A percentile compares a stretch with the other conserved stretches of the same genome.
Evolutionary conservation across 2,888 invertebrate species (phyloP).

Genomic region (Synanthedon tipuliformis): DNA sequence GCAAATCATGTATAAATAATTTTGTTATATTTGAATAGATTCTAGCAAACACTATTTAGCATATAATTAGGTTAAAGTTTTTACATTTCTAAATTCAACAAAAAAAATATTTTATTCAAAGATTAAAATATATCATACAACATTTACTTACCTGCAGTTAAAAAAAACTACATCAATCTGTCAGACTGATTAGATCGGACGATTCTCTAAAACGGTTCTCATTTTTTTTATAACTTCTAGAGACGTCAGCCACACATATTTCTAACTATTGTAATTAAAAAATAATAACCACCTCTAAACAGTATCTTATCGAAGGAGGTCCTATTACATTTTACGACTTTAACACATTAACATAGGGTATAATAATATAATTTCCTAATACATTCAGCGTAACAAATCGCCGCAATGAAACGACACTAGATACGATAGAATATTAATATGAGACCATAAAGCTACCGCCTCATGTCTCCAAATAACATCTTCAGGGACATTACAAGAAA

Average conservation of each 20-base stretch:
- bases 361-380: slow-evolving; percentile 39
- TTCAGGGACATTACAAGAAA: slow-evolving; percentile 33
- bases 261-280: not conserved
- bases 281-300: not conserved
- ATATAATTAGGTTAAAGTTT: no score
- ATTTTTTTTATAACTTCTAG: not conserved
- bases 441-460: slow-evolving; percentile 62
- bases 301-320: slow-evolving; percentile 44
- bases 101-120: no score
- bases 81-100: no score
- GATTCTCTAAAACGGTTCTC: not conserved
- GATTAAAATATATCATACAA: no score
- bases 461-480: slow-evolving; percentile 26
- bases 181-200: not conserved
- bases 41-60: no score
- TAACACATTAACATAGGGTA: slow-evolving; percentile 33
- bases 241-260: not conserved
- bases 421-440: slow-evolving; percentile 34
- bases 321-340: slow-evolving; percentile 42
- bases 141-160: no score
- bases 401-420: slow-evolving; percentile 30
- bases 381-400: slow-evolving; percentile 57
- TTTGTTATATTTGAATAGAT: no score
- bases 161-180: not conserved
- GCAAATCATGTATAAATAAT: no score